Conservation (phyloP, 2,797 vertebrate genomes). For the Peromyscus eremicus region DNA sequence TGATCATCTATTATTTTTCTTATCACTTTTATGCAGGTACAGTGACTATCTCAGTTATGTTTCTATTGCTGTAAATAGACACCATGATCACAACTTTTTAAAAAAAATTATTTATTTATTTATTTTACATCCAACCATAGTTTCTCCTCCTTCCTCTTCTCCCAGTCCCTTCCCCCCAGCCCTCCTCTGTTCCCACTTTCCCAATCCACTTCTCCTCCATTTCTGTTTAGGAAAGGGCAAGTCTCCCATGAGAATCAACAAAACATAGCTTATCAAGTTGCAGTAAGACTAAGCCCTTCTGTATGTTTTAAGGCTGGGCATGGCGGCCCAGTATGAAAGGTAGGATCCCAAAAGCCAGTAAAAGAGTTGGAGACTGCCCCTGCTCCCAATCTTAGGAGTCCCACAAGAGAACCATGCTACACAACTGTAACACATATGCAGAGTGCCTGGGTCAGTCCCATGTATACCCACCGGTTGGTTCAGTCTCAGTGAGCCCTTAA, state of each 20-base stretch:
- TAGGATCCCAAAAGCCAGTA: neutral
- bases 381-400: neutral
- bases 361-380: neutral
- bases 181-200: neutral
- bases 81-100: neutral
- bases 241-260: neutral
- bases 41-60: neutral
- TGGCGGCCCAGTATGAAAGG: neutral
- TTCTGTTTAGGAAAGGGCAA: neutral
- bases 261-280: neutral
- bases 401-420: neutral
- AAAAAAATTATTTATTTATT: neutral
- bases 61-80: too few species aligned
- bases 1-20: neutral
- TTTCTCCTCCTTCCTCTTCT: neutral
- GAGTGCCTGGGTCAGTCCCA: neutral
- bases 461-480: neutral
- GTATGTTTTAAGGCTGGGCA: neutral
- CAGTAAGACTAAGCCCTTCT: neutral
- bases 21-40: neutral
- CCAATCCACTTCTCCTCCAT: neutral
- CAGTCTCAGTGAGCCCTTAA: neutral
- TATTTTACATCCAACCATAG: neutral
- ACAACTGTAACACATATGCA: neutral
- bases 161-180: neutral